Conservation (phyloP, 2,797 vertebrate genomes). For the Falco biarmicus region DNA sequence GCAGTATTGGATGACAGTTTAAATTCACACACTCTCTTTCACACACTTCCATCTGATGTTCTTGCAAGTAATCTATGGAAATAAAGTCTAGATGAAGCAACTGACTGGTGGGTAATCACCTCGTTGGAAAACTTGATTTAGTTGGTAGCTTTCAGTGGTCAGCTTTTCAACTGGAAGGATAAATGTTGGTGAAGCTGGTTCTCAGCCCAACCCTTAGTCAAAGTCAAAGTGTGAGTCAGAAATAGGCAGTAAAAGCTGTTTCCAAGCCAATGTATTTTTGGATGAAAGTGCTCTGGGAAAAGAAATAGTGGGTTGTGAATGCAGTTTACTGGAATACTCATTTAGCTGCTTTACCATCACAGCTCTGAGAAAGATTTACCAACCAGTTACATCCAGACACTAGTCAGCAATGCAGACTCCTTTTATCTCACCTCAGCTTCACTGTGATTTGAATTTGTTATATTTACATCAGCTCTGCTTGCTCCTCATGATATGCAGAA, state of each 20-base stretch:
- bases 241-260: background rate
- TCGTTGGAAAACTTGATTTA: background rate
- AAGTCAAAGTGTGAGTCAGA: background rate
- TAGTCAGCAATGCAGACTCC: background rate
- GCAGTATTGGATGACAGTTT: background rate
- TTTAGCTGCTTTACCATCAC: background rate
- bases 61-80: background rate
- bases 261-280: background rate
- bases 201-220: background rate
- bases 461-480: background rate
- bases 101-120: background rate
- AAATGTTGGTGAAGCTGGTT: background rate
- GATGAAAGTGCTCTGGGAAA: background rate
- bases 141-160: background rate
- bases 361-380: background rate
- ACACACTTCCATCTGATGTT: background rate
- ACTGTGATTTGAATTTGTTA: background rate
- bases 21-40: background rate
- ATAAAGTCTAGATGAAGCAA: background rate
- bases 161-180: background rate
- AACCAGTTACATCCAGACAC: background rate
- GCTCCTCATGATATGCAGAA: background rate
- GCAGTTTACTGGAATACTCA: background rate
- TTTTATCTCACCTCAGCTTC: background rate
- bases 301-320: background rate